A percentile compares a stretch with the other conserved stretches of the same genome.
Conservation (phyloP, 2,797 vertebrate species). For the Ateles fusciceps region DNA sequence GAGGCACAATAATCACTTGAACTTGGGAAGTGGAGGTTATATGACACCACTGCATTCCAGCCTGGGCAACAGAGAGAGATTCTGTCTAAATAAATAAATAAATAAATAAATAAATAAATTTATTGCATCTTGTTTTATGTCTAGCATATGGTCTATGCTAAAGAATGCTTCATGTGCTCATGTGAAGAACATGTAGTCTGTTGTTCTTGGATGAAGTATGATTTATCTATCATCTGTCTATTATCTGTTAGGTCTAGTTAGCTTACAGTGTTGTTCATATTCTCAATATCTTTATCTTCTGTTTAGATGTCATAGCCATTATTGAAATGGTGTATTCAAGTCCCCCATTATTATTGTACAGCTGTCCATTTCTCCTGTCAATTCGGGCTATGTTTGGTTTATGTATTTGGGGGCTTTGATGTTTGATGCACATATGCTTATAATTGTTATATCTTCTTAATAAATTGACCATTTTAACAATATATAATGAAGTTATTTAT, state of each 20-base stretch:
- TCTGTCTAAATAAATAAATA: background rate
- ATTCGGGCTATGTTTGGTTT: background rate
- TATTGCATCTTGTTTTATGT: background rate
- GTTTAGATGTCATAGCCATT: background rate
- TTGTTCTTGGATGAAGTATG: background rate
- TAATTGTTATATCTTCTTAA: background rate
- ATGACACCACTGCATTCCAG: background rate
- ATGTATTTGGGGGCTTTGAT: background rate
- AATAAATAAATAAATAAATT: background rate
- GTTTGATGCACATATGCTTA: background rate
- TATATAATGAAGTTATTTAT: background rate
- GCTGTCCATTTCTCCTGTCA: background rate
- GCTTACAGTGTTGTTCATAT: background rate
- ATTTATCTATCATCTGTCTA: too few relatives aligned
- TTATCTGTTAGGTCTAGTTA: background rate
- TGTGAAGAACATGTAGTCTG: background rate
- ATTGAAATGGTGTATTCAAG: background rate
- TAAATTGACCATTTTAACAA: background rate
- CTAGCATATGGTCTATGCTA: background rate
- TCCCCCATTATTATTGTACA: background rate
- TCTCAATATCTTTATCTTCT: background rate
- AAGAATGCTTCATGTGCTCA: too few relatives aligned
- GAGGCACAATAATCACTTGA: background rate
- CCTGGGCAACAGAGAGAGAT: background rate
- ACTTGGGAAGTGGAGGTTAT: background rate